These are phyloP conservation scores for Triops cancriformis DNA, from an alignment of 1,140 invertebrate species.

Conservation along the genomic window DNA sequence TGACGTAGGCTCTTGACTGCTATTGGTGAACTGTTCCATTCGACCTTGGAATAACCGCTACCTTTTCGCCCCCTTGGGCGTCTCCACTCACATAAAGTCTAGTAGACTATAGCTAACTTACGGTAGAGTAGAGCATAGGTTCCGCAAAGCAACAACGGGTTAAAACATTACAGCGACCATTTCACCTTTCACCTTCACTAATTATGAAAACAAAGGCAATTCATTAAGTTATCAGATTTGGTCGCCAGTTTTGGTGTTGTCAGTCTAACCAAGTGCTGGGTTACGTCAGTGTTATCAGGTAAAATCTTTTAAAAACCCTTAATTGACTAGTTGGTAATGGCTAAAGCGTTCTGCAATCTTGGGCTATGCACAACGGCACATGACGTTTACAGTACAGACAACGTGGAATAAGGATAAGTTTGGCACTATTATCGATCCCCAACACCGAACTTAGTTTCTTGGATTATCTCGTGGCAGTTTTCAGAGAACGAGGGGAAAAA, in stretches of 20 bases:
- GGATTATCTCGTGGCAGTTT: neutral
- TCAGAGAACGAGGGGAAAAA: neutral
- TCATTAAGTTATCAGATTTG: neutral
- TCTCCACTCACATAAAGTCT: conserved; percentile 5
- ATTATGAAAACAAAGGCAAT: neutral
- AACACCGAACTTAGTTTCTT: neutral
- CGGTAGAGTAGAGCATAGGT: conserved; percentile 5
- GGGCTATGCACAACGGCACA: too few species aligned
- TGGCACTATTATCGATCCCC: too few species aligned
- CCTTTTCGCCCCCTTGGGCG: conserved; percentile 11
- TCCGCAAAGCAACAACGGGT: neutral
- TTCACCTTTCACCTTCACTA: neutral
- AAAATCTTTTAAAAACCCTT: too few species aligned
- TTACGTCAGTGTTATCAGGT: neutral
- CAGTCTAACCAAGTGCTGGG: neutral
- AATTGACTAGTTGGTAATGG: too few species aligned
- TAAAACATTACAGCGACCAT: neutral
- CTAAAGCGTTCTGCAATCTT: too few species aligned
- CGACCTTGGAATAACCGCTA: conserved; percentile 12
- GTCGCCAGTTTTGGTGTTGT: neutral
- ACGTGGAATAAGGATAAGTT: too few species aligned
- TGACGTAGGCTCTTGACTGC: neutral
- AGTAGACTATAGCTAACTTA: conserved; percentile 6
- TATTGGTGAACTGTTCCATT: conserved; percentile 14
- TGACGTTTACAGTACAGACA: too few species aligned